These are phyloP conservation scores for Onychorhynchus coronatus DNA, from an alignment of 2,113 vertebrate genomes.

Conservation along the genomic window DNA sequence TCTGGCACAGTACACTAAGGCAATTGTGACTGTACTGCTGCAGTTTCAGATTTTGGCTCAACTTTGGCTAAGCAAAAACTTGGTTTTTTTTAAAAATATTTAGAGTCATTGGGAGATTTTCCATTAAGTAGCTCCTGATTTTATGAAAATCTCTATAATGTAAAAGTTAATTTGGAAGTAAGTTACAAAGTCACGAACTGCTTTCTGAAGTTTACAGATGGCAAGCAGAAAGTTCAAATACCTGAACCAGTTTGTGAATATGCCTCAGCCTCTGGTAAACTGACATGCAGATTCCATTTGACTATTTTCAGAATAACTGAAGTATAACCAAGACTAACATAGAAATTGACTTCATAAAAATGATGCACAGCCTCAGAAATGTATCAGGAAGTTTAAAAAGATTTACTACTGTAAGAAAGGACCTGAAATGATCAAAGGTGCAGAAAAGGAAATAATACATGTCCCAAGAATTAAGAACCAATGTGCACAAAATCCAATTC, in stretches of 20 bases:
- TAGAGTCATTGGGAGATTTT: background rate
- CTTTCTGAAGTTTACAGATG: background rate
- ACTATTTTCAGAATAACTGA: background rate
- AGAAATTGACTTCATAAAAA: background rate
- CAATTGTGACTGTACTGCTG: background rate
- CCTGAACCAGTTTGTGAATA: background rate
- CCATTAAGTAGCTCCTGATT: background rate
- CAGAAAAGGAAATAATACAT: background rate
- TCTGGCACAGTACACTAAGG: fast-evolving
- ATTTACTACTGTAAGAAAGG: background rate
- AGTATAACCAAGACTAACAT: background rate
- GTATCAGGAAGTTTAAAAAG: background rate
- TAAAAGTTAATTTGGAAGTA: too few relatives aligned
- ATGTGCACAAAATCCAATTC: background rate
- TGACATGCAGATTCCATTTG: background rate
- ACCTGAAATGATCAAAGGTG: background rate
- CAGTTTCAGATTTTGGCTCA: background rate
- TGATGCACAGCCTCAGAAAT: background rate
- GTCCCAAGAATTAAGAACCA: background rate
- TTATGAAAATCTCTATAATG: background rate
- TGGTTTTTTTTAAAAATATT: fast-evolving
- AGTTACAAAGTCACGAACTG: background rate
- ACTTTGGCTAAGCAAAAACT: background rate
- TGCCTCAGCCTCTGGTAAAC: background rate
- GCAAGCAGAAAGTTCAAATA: background rate